Evolutionary conservation across 2,888 invertebrate genomes (phyloP).

Genomic region (Cerastoderma edule): DNA sequence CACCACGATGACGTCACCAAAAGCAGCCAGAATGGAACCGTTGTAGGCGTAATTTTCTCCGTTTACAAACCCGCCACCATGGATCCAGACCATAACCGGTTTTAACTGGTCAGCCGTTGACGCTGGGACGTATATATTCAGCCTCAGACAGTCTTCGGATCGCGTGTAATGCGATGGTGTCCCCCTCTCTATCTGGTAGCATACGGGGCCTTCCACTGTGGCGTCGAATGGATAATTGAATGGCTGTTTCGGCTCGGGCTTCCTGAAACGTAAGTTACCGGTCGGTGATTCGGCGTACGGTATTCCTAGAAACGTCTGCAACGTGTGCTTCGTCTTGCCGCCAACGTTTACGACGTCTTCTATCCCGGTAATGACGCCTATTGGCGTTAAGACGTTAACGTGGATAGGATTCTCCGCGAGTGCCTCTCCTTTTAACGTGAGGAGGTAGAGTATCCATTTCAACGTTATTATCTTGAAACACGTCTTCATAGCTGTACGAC

Average conservation of each 20-base stretch:
- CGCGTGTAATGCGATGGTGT: background rate
- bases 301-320: slow-evolving; percentile 44
- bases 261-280: slow-evolving; percentile 51
- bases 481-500: no score
- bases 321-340: background rate
- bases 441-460: no score
- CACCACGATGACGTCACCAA: slow-evolving; percentile 57
- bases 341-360: background rate
- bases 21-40: slow-evolving; percentile 41
- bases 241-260: slow-evolving; percentile 33
- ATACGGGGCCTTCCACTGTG: slow-evolving; percentile 39
- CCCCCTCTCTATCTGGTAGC: slow-evolving; percentile 28
- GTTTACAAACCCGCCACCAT: slow-evolving; percentile 54
- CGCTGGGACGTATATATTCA: slow-evolving; percentile 56
- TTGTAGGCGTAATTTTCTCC: slow-evolving; percentile 51
- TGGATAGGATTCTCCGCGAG: no score
- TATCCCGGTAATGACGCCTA: slow-evolving; percentile 4
- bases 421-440: no score
- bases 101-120: slow-evolving; percentile 27
- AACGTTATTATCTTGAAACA: no score
- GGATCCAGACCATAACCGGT: slow-evolving; percentile 59
- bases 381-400: background rate
- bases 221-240: slow-evolving; percentile 40
- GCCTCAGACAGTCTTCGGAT: slow-evolving; percentile 65
- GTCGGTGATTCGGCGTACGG: slow-evolving; percentile 63